Evolutionary conservation across 2,113 vertebrate genomes (phyloP).

Genomic region (Thymallus thymallus): DNA sequence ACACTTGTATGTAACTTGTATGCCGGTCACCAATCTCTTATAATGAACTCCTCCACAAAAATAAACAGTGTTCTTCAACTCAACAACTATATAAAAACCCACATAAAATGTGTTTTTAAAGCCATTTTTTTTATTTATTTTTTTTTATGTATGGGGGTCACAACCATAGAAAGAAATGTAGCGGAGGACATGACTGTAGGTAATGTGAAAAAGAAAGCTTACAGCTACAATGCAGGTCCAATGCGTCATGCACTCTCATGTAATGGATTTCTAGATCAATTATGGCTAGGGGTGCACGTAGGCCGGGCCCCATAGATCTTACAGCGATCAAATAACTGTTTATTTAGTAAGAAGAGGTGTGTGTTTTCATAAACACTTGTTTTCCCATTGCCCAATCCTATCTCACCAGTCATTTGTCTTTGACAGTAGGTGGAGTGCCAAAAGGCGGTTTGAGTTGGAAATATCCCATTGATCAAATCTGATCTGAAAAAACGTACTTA

Average conservation of each 20-base stretch:
- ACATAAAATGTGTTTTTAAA: neutral
- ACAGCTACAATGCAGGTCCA: neutral
- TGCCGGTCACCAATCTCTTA: too few relatives aligned
- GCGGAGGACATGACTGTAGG: neutral
- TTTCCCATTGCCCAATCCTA: neutral
- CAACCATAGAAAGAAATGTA: neutral
- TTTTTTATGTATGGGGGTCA: neutral
- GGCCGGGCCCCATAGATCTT: neutral
- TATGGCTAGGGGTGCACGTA: neutral
- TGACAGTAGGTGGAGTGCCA: neutral
- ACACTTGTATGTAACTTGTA: too few relatives aligned
- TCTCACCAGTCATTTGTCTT: neutral
- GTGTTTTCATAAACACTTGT: neutral
- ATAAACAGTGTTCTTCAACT: neutral
- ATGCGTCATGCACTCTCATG: neutral
- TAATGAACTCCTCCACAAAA: neutral
- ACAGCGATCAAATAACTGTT: neutral
- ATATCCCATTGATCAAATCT: neutral
- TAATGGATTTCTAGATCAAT: slow-evolving; percentile 11
- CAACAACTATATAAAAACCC: neutral
- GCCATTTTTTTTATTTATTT: too few relatives aligned
- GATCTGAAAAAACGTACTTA: neutral
- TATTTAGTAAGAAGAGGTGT: neutral
- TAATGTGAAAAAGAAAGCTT: neutral
- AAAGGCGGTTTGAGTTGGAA: neutral